Base-by-base conservation (phyloP, 1,140 invertebrate genomes). In the Microplitis demolitor region DNA sequence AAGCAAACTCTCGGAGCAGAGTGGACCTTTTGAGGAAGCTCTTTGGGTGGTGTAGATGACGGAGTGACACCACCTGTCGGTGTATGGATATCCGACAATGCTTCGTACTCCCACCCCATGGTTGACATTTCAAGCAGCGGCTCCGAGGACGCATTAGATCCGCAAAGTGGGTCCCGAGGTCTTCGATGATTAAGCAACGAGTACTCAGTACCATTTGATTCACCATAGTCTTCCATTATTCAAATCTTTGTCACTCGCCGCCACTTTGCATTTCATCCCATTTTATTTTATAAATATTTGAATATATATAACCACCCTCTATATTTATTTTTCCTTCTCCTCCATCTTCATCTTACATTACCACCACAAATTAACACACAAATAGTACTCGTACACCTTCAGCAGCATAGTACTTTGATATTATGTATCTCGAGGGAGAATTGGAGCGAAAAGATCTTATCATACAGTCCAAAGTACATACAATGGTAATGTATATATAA, bases 1-100 rank as follows among this genome's bases (percentile, higher is more conserved):
- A 94, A 94, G 80, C 93, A 94, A 51, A 94, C 93, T 75, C 91
- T 90, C 13, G 86, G 82, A 2, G 79, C 56, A 0, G 83, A 77
- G 24, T 83, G 82, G 0, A 69, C 13, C 64, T 85, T 87, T 13
- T 80, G 78, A 66, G 51, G 72, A 39, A 11, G 6, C 39, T 71
- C 69, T n/a, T 80, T 84, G 4, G 85, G 88, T 9, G 85, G 81
- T 13, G 83, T 85, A 4, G 84, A 84, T 3, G 80, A 80, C 16
- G 88, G 87, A 51, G 84, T 85, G 34, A 82, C 79, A 4, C 11
- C 39, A 45, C 78, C 80, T 4, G 80, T 76, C 35, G 84, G 84
- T 34, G 83, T 80, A 54, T 83, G 78, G 31, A 78, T 81, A 80
- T 89, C 87, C 13, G 89, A 87, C 67, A 90, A 77, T 78, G 89